Conservation (phyloP, 2,113 vertebrate species). For the Gambusia holbrooki region DNA sequence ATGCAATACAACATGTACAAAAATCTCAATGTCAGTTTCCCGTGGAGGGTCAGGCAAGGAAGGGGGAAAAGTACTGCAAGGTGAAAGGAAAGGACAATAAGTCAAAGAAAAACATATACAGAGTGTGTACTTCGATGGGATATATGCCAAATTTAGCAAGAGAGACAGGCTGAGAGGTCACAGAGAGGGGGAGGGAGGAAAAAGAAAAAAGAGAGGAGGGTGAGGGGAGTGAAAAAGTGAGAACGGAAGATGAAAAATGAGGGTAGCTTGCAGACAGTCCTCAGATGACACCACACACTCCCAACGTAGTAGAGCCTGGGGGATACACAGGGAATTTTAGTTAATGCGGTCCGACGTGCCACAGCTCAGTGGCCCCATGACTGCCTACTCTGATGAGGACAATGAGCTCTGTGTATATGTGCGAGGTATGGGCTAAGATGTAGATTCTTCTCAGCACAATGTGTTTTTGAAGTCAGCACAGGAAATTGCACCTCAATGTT, state of each 20-base stretch:
- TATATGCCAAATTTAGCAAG: conserved; percentile 57
- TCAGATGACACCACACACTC: conserved; percentile 57
- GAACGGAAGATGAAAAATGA: conserved; percentile 70
- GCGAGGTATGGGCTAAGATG: conserved; percentile 19
- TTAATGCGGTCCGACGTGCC: conserved; percentile 70
- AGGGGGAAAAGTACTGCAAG: conserved; percentile 34
- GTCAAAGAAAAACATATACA: conserved; percentile 31
- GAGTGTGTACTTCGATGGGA: conserved; percentile 29
- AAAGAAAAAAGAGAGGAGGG: neutral
- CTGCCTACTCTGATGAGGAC: conserved; percentile 65
- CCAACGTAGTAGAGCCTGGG: conserved; percentile 57
- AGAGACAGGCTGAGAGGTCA: conserved; percentile 41
- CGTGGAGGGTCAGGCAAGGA: conserved; percentile 1
- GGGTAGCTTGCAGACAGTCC: conserved; percentile 58
- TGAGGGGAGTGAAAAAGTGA: neutral
- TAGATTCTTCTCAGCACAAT: conserved; percentile 33
- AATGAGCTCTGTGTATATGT: conserved; percentile 17
- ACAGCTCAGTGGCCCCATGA: conserved; percentile 67
- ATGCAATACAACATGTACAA: conserved; percentile 29
- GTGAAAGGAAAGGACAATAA: conserved; percentile 42
- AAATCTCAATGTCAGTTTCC: conserved; percentile 19
- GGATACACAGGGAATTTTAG: conserved; percentile 69
- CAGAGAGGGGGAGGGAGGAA: neutral
- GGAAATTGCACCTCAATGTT: neutral
- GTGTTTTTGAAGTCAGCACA: conserved; percentile 39